Percentiles rank a stretch among this genome's conserved stretches.
Conservation (phyloP, 2,113 vertebrate species). For the Eira barbara region DNA sequence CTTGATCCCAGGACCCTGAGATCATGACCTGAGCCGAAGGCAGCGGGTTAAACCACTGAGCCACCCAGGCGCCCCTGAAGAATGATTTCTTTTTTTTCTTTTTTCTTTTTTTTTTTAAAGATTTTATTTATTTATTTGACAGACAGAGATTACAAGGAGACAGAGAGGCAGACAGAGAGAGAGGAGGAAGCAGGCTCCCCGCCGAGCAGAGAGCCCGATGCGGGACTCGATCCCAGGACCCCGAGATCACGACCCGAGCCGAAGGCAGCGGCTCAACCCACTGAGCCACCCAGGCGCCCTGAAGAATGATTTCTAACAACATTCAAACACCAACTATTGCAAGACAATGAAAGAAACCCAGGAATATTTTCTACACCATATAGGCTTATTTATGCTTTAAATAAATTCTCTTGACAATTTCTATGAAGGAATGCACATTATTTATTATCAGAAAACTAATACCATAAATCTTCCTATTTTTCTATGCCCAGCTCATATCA, state of each 20-base stretch:
- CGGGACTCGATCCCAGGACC: too few species aligned
- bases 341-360: background rate
- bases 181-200: too few species aligned
- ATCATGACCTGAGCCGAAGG: background rate
- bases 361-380: conserved; percentile 1
- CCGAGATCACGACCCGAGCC: too few species aligned
- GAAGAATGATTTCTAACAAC: background rate
- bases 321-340: background rate
- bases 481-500: background rate
- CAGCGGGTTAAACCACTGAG: too few species aligned
- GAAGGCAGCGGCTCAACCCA: too few species aligned
- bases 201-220: too few species aligned
- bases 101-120: too few species aligned
- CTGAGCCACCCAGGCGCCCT: too few species aligned
- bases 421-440: background rate
- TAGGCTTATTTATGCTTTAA: background rate
- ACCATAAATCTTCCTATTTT: background rate
- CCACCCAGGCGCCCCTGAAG: background rate
- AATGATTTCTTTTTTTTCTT: too few species aligned
- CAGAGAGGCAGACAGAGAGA: too few species aligned
- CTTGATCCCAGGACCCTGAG: background rate
- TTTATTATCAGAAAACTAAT: background rate
- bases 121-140: too few species aligned
- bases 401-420: background rate
- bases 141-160: too few species aligned